A percentile compares a stretch with the other conserved stretches of the same genome.
Conservation (phyloP, 2,113 vertebrate genomes). For the Zingel zingel region DNA sequence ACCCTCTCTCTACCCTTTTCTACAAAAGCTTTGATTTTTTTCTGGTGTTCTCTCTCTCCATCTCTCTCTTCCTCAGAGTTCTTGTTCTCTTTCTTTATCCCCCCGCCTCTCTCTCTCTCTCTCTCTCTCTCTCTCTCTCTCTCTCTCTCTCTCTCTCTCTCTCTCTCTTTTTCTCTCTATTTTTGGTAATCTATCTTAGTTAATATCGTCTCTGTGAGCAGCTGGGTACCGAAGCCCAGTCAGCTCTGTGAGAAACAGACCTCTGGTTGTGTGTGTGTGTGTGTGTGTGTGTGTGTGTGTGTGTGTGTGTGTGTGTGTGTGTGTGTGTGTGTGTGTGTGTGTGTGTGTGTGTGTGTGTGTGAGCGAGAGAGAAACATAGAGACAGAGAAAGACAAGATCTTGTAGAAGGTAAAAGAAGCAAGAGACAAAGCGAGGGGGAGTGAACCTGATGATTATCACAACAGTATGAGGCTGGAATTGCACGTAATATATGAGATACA, state of each 20-base stretch:
- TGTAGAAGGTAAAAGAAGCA: conserved; percentile 43
- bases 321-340: conserved; percentile 13
- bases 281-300: conserved; percentile 19
- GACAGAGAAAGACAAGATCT: conserved; percentile 6
- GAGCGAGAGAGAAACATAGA: neutral
- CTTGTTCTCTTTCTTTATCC: neutral
- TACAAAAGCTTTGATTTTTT: neutral
- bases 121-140: conserved; percentile 17
- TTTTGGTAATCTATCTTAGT: conserved; percentile 85
- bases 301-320: conserved; percentile 6
- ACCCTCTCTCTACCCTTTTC: neutral
- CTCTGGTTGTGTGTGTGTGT: conserved; percentile 34
- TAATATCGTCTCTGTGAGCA: conserved; percentile 85
- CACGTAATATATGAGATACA: neutral
- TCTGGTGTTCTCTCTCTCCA: conserved; percentile 18
- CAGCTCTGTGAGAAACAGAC: conserved; percentile 72
- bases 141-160: conserved; percentile 25
- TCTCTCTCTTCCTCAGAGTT: conserved; percentile 17
- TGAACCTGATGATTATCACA: conserved; percentile 4
- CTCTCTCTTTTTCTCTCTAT: conserved; percentile 35
- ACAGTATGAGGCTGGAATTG: conserved; percentile 5
- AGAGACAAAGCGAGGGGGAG: conserved; percentile 2
- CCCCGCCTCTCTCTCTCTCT: too few species aligned
- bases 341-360: conserved; percentile 3
- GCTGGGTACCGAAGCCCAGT: conserved; percentile 83